These are phyloP conservation scores for Melanotaenia duboulayi DNA, from an alignment of 2,113 vertebrate species.

Conservation along the genomic window DNA sequence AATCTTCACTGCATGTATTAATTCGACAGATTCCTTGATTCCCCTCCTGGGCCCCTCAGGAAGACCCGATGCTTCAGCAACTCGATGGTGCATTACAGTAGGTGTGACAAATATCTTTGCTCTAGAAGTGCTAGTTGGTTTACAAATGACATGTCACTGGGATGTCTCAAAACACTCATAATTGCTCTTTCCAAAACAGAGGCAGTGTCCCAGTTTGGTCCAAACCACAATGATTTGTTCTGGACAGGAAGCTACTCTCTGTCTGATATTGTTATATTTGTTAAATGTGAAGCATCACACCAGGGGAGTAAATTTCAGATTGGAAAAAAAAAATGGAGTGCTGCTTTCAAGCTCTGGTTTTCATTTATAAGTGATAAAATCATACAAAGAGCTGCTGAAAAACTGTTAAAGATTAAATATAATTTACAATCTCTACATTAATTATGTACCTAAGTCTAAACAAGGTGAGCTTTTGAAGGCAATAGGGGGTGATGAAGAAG, in stretches of 20 bases:
- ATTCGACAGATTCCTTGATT: slow-evolving; percentile 80
- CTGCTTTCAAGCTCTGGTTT: slow-evolving; percentile 1
- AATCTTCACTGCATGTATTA: slow-evolving; percentile 77
- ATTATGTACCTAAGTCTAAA: no score
- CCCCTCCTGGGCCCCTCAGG: slow-evolving; percentile 76
- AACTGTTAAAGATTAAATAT: not conserved
- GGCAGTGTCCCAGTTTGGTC: slow-evolving; percentile 55
- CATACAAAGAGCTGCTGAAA: slow-evolving; percentile 13
- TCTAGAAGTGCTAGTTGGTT: slow-evolving; percentile 69
- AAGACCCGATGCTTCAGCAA: slow-evolving; percentile 65
- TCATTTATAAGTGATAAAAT: not conserved
- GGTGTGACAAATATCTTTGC: slow-evolving; percentile 81
- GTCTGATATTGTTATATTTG: slow-evolving; percentile 46
- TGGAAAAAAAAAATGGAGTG: slow-evolving; percentile 23
- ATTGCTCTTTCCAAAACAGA: slow-evolving; percentile 71
- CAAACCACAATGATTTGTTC: slow-evolving; percentile 33
- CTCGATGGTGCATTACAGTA: slow-evolving; percentile 71
- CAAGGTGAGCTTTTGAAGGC: no score
- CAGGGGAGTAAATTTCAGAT: slow-evolving; percentile 32
- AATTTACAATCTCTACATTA: no score
- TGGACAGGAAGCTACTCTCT: slow-evolving; percentile 29
- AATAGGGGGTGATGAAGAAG: no score
- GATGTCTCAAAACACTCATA: slow-evolving; percentile 66
- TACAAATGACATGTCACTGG: slow-evolving; percentile 68
- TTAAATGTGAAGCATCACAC: slow-evolving; percentile 12